Percentiles rank a stretch among this genome's conserved stretches.
Evolutionary conservation across 2,797 vertebrate genomes (phyloP).

Genomic region (Todus mexicanus): DNA sequence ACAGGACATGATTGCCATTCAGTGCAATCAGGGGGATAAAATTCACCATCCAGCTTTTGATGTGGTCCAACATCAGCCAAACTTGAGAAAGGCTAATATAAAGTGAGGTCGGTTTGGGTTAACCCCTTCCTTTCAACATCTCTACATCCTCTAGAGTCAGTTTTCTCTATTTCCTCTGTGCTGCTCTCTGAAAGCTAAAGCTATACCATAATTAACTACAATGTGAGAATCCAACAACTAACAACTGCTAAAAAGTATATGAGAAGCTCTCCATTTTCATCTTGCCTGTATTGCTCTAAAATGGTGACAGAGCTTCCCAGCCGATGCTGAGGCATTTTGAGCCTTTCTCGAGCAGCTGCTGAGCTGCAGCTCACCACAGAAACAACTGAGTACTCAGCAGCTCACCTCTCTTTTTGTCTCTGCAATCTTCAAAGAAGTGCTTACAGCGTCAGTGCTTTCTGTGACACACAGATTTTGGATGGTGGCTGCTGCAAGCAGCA

Average conservation of each 20-base stretch:
- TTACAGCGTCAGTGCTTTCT: not conserved
- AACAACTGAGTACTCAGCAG: not conserved
- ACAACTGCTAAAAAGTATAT: not conserved
- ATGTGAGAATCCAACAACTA: not conserved
- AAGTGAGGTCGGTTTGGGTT: not conserved
- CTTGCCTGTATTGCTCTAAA: not conserved
- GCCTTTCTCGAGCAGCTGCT: not conserved
- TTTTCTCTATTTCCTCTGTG: not conserved
- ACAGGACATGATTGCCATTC: not conserved
- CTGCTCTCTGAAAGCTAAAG: accelerated
- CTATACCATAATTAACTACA: not conserved
- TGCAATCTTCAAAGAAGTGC: not conserved
- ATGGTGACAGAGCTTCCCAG: not conserved
- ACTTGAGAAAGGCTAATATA: not conserved
- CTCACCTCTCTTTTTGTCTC: not conserved
- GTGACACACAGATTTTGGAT: not conserved
- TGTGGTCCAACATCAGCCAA: not conserved
- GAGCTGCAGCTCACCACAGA: not conserved
- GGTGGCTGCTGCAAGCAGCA: not conserved
- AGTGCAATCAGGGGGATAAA: accelerated
- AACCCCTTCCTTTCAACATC: not conserved
- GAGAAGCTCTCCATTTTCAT: not conserved
- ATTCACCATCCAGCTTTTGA: not conserved
- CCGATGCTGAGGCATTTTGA: not conserved
- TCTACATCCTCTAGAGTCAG: not conserved